Base-by-base conservation (phyloP, 2,888 invertebrate genomes). In the Coenonympha arcania region DNA sequence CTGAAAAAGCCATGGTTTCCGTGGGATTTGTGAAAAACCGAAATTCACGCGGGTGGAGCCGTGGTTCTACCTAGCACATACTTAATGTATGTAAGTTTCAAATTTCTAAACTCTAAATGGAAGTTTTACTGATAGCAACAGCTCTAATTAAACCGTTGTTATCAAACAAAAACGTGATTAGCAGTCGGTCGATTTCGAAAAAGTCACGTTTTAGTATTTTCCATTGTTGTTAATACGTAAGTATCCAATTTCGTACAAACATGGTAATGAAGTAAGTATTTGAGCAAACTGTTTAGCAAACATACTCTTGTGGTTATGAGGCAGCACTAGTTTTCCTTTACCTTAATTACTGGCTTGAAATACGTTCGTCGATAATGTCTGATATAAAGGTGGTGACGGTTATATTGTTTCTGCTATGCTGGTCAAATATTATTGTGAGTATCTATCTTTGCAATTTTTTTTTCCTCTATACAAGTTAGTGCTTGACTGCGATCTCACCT, bases 341-440 rank as follows among this genome's bases (percentile, higher is more conserved):
- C n/a, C 11, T 3, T 13, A n/a, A n/a, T n/a, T n/a, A n/a, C n/a
- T n/a, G n/a, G n/a, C n/a, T n/a, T n/a, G n/a, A n/a, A n/a, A n/a
- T n/a, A n/a, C n/a, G 13, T 11, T 5, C 31, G 4, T 19, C 22
- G 13, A 48, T 19, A 22, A 48, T 48, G 48, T 11, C 40, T 9
- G 19, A 16, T 18, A 0, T 36, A 16, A 48, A 26, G 16, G 13
- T 8, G 4, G 18, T 34, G 33, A 34, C 15, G 8, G 13, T 36
- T 34, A 41, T 20, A 2, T 8, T 48, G 26, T 13, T 48, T 4
- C 33, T 41, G 11, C 11, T 40, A 18, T 48, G 40, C 31, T 28
- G 41, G 8, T 41, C 34, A 5, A 8, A 22, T 4, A 41, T 4
- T 34, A 28, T 48, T 16, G 48, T 48, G 26, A 48, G 48, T 48